These are phyloP conservation scores for Grapholita molesta DNA, from an alignment of 1,140 invertebrate genomes.

Conservation along the genomic window DNA sequence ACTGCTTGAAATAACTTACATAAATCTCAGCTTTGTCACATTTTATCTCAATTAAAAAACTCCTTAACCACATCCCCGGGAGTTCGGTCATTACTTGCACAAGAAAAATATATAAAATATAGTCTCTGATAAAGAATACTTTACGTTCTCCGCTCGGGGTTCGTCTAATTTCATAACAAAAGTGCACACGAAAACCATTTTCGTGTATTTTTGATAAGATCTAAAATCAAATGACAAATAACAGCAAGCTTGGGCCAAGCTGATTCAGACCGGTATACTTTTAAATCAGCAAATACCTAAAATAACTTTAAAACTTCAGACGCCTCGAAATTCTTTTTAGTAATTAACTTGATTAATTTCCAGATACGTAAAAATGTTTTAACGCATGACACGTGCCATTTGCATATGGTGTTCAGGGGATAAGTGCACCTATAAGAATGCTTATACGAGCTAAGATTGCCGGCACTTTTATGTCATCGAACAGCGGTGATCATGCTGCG, in stretches of 20 bases:
- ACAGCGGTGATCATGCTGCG: conserved; percentile 31
- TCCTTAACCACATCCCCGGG: not conserved
- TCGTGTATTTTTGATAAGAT: not conserved
- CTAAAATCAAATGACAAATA: not conserved
- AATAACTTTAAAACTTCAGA: not conserved
- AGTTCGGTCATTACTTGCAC: not conserved
- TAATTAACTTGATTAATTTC: conserved; percentile 17
- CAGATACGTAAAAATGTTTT: conserved; percentile 16
- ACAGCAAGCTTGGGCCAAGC: not conserved
- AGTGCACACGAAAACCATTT: not conserved
- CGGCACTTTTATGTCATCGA: conserved; percentile 67
- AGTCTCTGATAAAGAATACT: not conserved
- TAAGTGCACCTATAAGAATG: conserved; percentile 30
- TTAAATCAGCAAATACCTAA: conserved; percentile 16
- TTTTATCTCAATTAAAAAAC: conserved; percentile 3
- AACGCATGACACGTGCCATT: conserved; percentile 47
- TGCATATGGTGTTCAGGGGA: conserved; percentile 43
- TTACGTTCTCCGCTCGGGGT: not conserved
- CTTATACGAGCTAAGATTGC: conserved; percentile 36
- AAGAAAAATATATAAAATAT: not conserved
- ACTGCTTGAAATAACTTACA: not conserved
- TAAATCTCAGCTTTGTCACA: not conserved
- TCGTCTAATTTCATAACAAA: not conserved
- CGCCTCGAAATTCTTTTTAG: not conserved
- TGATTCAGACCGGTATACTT: not conserved